Conservation (phyloP, 2,113 vertebrate species). For the Syngnathus scovelli region DNA sequence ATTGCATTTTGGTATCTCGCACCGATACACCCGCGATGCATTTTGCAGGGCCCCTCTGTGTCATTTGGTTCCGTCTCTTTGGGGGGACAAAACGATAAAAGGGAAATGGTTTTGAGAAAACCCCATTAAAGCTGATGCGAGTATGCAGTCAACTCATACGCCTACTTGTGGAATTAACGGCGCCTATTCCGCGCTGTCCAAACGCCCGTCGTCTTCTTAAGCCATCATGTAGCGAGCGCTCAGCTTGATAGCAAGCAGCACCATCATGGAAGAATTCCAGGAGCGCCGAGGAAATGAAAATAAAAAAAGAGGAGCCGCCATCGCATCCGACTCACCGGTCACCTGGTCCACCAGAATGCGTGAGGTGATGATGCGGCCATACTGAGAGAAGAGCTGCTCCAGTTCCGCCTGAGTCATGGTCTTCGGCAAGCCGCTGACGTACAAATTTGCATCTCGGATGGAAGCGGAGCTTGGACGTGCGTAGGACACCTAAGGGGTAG, state of each 20-base stretch:
- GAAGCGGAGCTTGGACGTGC: constrained; percentile 97
- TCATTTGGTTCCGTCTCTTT: neutral
- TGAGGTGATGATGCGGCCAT: constrained; percentile 98
- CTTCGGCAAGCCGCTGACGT: constrained; percentile 95
- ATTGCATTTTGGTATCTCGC: constrained; percentile 69
- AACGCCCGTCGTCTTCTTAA: no score
- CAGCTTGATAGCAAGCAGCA: no score
- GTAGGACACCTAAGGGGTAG: constrained; percentile 79
- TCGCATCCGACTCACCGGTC: constrained; percentile 81
- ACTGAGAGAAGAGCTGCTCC: constrained; percentile 96
- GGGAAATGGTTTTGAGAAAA: neutral
- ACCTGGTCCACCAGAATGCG: constrained; percentile 97
- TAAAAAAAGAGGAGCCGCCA: constrained; percentile 16
- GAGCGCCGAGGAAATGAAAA: neutral
- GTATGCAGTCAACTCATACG: neutral
- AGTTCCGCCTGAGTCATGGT: constrained; percentile 96
- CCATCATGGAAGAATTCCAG: no score
- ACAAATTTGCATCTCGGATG: constrained; percentile 97
- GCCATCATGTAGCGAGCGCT: no score
- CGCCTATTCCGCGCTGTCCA: neutral
- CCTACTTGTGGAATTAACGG: neutral
- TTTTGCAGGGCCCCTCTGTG: constrained; percentile 36
- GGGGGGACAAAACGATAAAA: neutral
- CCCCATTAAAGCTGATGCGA: neutral
- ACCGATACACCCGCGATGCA: constrained; percentile 59